These are phyloP conservation scores for Epistrophe grossulariae DNA, from an alignment of 2,888 invertebrate genomes.

Conservation along the genomic window DNA sequence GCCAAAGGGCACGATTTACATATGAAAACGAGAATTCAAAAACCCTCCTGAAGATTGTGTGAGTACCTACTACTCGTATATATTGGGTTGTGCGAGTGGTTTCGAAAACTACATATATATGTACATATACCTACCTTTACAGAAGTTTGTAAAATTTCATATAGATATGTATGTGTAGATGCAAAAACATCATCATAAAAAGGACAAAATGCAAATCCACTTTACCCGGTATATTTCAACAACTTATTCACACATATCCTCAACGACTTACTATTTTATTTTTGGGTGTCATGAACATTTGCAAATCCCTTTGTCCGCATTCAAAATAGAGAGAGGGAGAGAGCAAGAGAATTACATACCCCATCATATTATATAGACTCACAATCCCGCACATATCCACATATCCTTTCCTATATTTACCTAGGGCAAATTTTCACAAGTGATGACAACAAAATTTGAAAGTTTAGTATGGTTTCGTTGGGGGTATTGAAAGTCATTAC, in stretches of 20 bases:
- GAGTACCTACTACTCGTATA: background rate
- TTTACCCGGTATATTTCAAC: conserved; percentile 58
- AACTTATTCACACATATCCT: conserved; percentile 73
- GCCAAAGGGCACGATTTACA: conserved; percentile 70
- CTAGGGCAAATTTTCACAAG: conserved; percentile 59
- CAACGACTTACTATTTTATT: conserved; percentile 40
- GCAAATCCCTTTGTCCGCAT: conserved; percentile 63
- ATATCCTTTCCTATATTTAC: conserved; percentile 11
- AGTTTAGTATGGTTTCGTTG: conserved; percentile 17
- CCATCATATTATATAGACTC: background rate
- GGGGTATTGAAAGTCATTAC: conserved; percentile 65
- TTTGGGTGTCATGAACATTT: conserved; percentile 67
- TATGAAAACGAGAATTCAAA: conserved; percentile 59
- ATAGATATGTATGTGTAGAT: conserved; percentile 12
- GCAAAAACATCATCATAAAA: conserved; percentile 61
- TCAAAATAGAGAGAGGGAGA: conserved; percentile 13
- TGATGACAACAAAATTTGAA: conserved; percentile 37
- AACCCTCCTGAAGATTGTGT: conserved; percentile 33
- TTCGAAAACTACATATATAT: conserved; percentile 17
- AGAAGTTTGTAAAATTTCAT: background rate
- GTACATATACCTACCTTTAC: background rate
- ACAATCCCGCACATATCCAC: background rate
- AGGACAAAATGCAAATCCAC: conserved; percentile 72
- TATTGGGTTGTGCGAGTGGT: conserved; percentile 30
- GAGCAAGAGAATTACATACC: background rate